Evolutionary conservation across 2,113 vertebrate species (phyloP), one percentile per base, ranked within the genome.

Genomic region (Trachemys scripta): DNA sequence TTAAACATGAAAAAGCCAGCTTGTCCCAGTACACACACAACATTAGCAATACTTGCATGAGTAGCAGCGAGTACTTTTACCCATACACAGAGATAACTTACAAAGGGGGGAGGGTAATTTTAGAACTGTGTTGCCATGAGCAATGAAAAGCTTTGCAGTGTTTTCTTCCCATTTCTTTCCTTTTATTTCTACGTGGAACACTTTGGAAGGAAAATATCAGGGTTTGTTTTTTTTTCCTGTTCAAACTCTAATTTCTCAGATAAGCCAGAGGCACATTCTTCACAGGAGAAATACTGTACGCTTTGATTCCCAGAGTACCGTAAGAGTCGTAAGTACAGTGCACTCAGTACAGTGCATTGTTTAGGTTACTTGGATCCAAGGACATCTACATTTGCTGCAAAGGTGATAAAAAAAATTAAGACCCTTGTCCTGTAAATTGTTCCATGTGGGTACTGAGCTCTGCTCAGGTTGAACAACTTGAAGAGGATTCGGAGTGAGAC

Each of bases 1-100:
- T 92, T 92, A 92, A 84, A 88, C 79, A 84, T 69, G 75, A 84
- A 84, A 92, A 88, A 88, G 75, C 81, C 42, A 80, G 80, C 85
- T 92, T 80, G 85, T 17, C 24, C 42, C n/a, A 54, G 24, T 49
- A 79, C 53, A 79, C 24, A 38, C 29, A 69, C 12, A 31, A 82
- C 86, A 84, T 83, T 84, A 84, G 79, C 6, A 8, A 69, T 17
- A 13, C 57, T 56, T 88, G 42, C 50, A 69, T 54, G 75, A 81
- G 82, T 5, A 92, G 80, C 57, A 84, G 75, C 72, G 47, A 65
- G 76, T 59, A 38, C 65, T 88, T 88, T 42, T 27, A 56, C 24
- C 79, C 86, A 84, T 6, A 8, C 47, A 45, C 42, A 56, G 16
- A 69, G 65, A 82, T 54, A 72, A 69, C 49, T 84, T 51, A 51